Percentiles rank a stretch among this genome's conserved stretches.
Conservation (phyloP, 1,140 invertebrate genomes). For the Popillia japonica region DNA sequence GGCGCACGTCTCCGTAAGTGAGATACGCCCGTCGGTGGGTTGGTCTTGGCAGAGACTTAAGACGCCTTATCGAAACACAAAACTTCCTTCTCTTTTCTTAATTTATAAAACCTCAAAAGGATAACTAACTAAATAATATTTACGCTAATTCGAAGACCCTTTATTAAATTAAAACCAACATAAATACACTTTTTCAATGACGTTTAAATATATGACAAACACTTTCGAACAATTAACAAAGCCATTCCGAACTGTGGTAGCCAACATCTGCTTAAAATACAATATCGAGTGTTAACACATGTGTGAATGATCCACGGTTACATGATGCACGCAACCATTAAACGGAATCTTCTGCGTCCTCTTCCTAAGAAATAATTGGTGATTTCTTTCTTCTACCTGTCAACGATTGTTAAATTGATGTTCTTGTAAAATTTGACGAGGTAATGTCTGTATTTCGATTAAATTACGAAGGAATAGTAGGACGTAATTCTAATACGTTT, state of each 20-base stretch:
- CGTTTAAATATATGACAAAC: neutral
- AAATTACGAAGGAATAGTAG: too few species aligned
- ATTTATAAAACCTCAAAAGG: too few species aligned
- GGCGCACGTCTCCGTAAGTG: too few species aligned
- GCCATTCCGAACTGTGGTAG: neutral
- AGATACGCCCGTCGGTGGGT: too few species aligned
- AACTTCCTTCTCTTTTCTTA: too few species aligned
- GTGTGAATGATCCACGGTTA: conserved; percentile 12
- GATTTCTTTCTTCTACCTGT: neutral
- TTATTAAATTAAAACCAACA: conserved; percentile 23
- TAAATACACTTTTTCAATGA: neutral
- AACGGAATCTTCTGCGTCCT: neutral
- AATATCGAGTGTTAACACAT: conserved; percentile 24
- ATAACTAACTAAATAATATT: neutral
- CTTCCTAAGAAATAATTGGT: conserved; percentile 12
- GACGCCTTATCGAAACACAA: too few species aligned
- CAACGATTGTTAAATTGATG: neutral
- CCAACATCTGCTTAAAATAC: conserved; percentile 9
- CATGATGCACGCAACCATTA: neutral
- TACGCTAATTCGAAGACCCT: neutral
- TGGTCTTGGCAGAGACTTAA: too few species aligned
- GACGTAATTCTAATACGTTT: too few species aligned
- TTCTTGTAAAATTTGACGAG: neutral
- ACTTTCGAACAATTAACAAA: conserved; percentile 13
- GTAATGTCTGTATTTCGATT: neutral